A percentile compares a stretch with the other conserved stretches of the same genome.
These are phyloP conservation scores for Elmis aenea DNA, from an alignment of 2,888 invertebrate genomes.

Conservation along the genomic window DNA sequence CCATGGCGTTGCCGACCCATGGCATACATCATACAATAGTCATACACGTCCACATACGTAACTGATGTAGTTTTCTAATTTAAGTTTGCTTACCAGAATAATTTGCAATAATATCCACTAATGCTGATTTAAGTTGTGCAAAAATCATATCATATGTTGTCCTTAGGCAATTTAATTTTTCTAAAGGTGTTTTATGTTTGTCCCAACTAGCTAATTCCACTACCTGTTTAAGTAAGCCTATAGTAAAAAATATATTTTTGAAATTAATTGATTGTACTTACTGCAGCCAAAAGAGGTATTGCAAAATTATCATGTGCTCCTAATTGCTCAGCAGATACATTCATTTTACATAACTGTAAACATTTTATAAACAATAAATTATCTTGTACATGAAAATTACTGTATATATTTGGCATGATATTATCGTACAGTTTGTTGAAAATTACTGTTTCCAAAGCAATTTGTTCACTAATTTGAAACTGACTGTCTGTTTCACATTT, in stretches of 20 bases:
- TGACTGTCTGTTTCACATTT: no score
- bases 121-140: slow-evolving; percentile 47
- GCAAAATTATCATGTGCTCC: slow-evolving; percentile 43
- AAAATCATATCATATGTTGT: slow-evolving; percentile 46
- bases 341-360: slow-evolving; percentile 35
- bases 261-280: slow-evolving; percentile 24
- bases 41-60: no score
- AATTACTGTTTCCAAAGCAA: no score
- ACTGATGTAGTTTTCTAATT: not conserved
- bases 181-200: slow-evolving; percentile 41
- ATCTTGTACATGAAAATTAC: slow-evolving; percentile 37
- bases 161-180: slow-evolving; percentile 47
- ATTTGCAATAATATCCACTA: slow-evolving; percentile 42
- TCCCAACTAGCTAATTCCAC: slow-evolving; percentile 48
- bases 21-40: no score
- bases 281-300: slow-evolving; percentile 45
- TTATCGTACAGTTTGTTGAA: slow-evolving; percentile 38
- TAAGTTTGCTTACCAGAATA: slow-evolving; percentile 30
- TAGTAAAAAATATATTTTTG: not conserved
- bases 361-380: slow-evolving; percentile 38
- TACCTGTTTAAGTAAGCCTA: slow-evolving; percentile 28
- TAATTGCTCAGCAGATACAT: slow-evolving; percentile 43
- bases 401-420: slow-evolving; percentile 38
- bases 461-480: no score
- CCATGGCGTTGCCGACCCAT: no score